These are phyloP conservation scores for Meandrusa payeni DNA, from an alignment of 2,888 invertebrate genomes.

Conservation along the genomic window DNA sequence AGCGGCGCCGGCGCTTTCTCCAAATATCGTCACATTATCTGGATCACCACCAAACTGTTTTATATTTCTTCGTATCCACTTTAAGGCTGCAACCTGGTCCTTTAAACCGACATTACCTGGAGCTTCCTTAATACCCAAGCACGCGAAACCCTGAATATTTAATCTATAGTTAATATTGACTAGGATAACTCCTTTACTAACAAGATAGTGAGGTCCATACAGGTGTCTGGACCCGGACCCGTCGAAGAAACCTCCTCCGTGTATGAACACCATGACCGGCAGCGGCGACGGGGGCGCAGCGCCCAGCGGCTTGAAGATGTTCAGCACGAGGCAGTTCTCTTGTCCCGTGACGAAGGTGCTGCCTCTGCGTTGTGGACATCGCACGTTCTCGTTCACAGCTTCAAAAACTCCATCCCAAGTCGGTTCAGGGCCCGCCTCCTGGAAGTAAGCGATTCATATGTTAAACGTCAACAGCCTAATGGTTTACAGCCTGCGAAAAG, in stretches of 20 bases:
- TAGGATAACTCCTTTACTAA: slow-evolving; percentile 54
- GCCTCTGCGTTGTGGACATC: slow-evolving; percentile 47
- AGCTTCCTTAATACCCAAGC: slow-evolving; percentile 57
- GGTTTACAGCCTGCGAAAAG: too few species aligned
- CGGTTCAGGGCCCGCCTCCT: slow-evolving; percentile 61
- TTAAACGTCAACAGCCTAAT: too few species aligned
- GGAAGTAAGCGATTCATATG: too few species aligned
- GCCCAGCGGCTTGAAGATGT: slow-evolving; percentile 54
- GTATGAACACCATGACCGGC: slow-evolving; percentile 66
- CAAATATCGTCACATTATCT: slow-evolving; percentile 58
- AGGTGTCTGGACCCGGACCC: slow-evolving; percentile 47
- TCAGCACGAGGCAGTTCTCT: slow-evolving; percentile 53
- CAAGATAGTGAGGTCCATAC: slow-evolving; percentile 59
- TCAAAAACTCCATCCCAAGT: slow-evolving; percentile 55
- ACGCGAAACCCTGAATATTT: slow-evolving; percentile 59
- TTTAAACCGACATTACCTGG: slow-evolving; percentile 65
- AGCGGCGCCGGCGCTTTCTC: slow-evolving; percentile 63
- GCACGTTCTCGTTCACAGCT: slow-evolving; percentile 52
- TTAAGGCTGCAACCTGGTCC: slow-evolving; percentile 60
- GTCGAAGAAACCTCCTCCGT: slow-evolving; percentile 62
- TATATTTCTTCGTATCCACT: slow-evolving; percentile 58
- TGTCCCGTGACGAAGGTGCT: slow-evolving; percentile 40
- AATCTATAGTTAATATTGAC: slow-evolving; percentile 63
- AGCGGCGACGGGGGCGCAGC: slow-evolving; percentile 32
- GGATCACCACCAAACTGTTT: slow-evolving; percentile 57